Evolutionary conservation across 2,113 vertebrate genomes (phyloP).

Genomic region (Malurus cyaneus): DNA sequence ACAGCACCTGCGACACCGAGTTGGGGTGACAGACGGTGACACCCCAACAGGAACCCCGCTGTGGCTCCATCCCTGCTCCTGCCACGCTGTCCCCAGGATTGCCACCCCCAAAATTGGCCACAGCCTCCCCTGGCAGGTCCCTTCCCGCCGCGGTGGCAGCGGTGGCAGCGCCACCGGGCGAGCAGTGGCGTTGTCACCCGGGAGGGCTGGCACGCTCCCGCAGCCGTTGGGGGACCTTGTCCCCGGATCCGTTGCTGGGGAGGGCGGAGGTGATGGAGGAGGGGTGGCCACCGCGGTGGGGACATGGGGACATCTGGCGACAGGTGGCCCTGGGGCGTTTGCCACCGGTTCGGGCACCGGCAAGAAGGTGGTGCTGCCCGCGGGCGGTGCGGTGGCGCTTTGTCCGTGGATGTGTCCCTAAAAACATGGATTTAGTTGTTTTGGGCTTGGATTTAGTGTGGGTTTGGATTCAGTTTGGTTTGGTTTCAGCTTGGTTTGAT

Average conservation of each 20-base stretch:
- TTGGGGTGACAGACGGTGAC: background rate
- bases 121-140: background rate
- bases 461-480: accelerated
- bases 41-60: background rate
- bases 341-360: accelerated
- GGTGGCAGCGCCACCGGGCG: accelerated
- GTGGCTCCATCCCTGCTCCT: background rate
- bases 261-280: background rate
- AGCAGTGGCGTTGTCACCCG: accelerated
- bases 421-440: background rate
- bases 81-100: accelerated
- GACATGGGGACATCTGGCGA: background rate
- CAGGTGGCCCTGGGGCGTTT: accelerated
- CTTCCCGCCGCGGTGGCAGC: accelerated
- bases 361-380: accelerated
- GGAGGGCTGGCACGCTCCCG: background rate
- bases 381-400: accelerated
- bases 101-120: background rate
- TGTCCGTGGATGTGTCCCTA: accelerated
- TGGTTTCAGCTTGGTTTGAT: too few relatives aligned
- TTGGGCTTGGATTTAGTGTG: background rate
- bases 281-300: background rate
- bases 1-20: accelerated
- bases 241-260: accelerated
- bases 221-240: background rate